Evolutionary conservation across 23 tunicate genomes (phyloP).

Genomic region (Diplosoma virens): DNA sequence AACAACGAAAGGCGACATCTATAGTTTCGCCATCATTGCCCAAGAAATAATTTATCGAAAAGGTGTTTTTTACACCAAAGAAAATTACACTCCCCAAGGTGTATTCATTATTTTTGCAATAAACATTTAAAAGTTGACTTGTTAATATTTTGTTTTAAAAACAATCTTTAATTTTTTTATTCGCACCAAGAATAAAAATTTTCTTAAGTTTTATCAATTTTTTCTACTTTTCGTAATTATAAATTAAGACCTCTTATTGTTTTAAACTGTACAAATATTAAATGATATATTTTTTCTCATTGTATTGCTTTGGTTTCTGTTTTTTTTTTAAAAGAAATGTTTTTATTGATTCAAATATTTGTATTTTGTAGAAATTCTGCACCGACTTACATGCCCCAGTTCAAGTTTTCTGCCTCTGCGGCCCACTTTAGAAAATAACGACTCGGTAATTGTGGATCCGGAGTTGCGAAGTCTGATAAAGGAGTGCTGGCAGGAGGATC

Average conservation of each 20-base stretch:
- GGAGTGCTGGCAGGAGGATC: slow-evolving; percentile 71
- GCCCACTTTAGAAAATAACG: slow-evolving; percentile 72
- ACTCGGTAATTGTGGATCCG: slow-evolving; percentile 45
- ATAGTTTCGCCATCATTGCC: slow-evolving; percentile 85
- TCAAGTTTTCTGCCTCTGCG: slow-evolving; percentile 45
- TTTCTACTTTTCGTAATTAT: no score
- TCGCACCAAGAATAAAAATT: no score
- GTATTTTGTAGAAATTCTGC: slow-evolving; percentile 45
- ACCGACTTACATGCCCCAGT: slow-evolving; percentile 29
- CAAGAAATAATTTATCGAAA: slow-evolving; percentile 92
- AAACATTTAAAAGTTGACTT: no score
- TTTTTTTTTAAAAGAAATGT: background rate
- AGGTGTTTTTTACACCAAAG: slow-evolving; percentile 77
- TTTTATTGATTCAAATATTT: slow-evolving; percentile 1
- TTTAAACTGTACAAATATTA: no score
- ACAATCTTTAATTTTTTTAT: no score
- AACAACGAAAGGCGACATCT: slow-evolving; percentile 78
- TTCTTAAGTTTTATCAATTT: no score
- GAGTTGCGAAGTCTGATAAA: slow-evolving; percentile 22
- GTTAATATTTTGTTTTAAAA: no score
- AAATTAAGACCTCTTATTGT: no score
- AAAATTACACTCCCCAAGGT: slow-evolving; percentile 49
- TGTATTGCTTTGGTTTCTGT: background rate
- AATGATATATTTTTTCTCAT: no score
- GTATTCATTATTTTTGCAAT: no score